Conservation (phyloP, 2,888 invertebrate genomes). For the Leptura quadrifasciata region DNA sequence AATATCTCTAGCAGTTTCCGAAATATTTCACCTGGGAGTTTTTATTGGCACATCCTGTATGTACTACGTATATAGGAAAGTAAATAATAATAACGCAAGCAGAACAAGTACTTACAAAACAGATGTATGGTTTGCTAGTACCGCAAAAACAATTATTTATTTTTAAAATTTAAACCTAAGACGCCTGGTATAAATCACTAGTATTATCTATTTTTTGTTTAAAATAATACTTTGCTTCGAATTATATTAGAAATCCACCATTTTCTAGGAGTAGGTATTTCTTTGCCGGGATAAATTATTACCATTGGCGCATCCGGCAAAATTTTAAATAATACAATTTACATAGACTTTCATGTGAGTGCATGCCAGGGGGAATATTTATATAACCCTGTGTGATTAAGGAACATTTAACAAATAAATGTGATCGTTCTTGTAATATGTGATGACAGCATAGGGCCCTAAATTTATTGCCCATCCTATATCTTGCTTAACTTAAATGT, state of each 20-base stretch:
- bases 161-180: background rate
- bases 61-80: no score
- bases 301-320: background rate
- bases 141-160: background rate
- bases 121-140: no score
- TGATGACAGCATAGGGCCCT: background rate
- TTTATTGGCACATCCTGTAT: no score
- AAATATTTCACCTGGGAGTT: no score
- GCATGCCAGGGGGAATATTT: slow-evolving; percentile 11
- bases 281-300: background rate
- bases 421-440: slow-evolving; percentile 4
- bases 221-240: background rate
- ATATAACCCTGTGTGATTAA: slow-evolving; percentile 8
- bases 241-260: background rate
- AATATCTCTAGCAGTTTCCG: no score
- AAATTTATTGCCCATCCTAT: background rate
- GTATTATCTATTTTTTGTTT: background rate
- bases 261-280: background rate
- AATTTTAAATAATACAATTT: background rate
- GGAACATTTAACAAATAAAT: background rate
- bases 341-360: slow-evolving; percentile 6
- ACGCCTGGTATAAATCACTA: background rate
- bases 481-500: background rate
- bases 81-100: no score
- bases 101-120: no score